Base-by-base conservation (phyloP, 2,888 invertebrate species). In the Drosophila leonis region DNA sequence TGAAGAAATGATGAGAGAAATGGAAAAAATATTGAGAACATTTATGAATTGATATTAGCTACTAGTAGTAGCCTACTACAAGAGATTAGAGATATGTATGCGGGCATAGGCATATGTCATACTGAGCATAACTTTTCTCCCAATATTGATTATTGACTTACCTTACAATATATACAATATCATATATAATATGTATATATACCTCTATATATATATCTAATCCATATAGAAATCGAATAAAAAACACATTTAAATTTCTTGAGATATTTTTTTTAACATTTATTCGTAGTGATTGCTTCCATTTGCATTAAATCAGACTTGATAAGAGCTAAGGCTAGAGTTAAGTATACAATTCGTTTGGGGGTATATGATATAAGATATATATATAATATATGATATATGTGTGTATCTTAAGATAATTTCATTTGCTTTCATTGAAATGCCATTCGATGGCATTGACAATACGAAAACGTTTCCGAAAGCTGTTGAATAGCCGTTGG, bases 401-500 rank as follows among this genome's bases (percentile, higher is more conserved):
- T 57, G 33, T 8, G 8, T 51, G 1, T 18, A 29, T 60, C 33
- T 13, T 54, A 54, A 15, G 27, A 15, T 39, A 31, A 35, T 35
- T 59, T 66, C 55, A 41, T 37, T 41, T 49, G 29, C 37, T 62
- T 27, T 62, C 24, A 39, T 57, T 73, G 44, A 55, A 68, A 59
- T 66, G 56, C 66, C 65, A 73, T 70, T 70, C 64, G 51, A 57
- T 49, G 66, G 65, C 54, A 46, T 72, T 67, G 41, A 57, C 56
- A 64, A 52, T 55, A 24, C 64, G 64, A 12, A 75, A 79, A 59
- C 82, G 87, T 63, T 83, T 82, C 66, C 80, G 87, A 69, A 90
- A 88, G 84, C 88, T 90, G 83, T 81, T 84, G 69, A 88, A 82
- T 35, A 90, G 76, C 62, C 89, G 88, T 79, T 87, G 88, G 55